Evolutionary conservation across 2,113 vertebrate species (phyloP), one percentile per base, ranked within the genome.

Genomic region (Peucedramus taeniatus): DNA sequence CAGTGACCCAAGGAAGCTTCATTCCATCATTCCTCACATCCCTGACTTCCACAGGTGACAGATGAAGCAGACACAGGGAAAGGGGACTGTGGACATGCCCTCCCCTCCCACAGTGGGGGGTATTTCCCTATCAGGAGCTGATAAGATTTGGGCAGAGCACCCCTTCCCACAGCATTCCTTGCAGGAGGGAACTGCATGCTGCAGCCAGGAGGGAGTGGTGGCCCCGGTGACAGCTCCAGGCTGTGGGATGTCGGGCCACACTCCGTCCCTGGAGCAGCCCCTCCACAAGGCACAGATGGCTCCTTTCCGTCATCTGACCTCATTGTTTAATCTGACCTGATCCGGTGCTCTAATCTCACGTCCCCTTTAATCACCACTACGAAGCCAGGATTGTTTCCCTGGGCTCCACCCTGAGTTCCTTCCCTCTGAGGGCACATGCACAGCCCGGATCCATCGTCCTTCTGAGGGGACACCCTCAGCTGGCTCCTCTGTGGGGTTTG

Each of bases 311-410:
- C 90, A 47, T 89, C 89, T 96, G 95, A 92, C 96, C 92, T 94
- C 89, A 91, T 83, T 95, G 91, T 93, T 91, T 94, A 94, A 96
- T 94, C 97, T 94, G 92, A 94, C 93, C 94, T 89, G 94, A 95
- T 84, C 92, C 45, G 5, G 71, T 23, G 78, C 87, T 87, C n/a
- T 89, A 83, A 93, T 97, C 94, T 75, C 77, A 44, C 8, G 3
- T 45, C 51, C 79, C 30, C 42, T 93, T 94, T 96, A 96, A 95
- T 96, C 92, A 88, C 79, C 64, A 27, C 71, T 4, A 13, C 0
- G 39, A 30, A 64, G 42, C 78, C 7, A 53, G 65, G 92, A 86
- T 94, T 86, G 90, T 88, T 96, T 95, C 88, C 51, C 53, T 3
- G 40, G 45, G 50, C 83, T 88, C 92, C 92, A 45, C 95, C 92